Evolutionary conservation across 2,113 vertebrate genomes (phyloP).

Genomic region (Dipodomys stephensi): DNA sequence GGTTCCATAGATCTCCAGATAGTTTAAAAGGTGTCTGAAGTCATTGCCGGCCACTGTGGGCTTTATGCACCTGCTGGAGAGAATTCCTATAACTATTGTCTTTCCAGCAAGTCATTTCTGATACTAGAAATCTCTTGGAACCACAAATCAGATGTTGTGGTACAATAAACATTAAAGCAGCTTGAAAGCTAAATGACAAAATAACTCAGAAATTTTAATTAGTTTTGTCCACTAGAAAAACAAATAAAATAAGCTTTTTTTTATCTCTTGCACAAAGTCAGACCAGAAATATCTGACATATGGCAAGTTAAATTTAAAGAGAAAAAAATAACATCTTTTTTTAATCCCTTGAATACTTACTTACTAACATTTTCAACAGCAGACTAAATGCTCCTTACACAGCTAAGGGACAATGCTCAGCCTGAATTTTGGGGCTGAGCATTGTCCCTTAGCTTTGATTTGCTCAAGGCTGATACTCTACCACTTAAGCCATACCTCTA

Average conservation of each 20-base stretch:
- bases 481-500: too few relatives aligned
- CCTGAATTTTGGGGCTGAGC: too few relatives aligned
- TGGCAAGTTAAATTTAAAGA: neutral
- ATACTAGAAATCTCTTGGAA: slow-evolving; percentile 21
- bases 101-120: neutral
- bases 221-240: neutral
- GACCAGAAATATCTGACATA: neutral
- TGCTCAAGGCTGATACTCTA: too few relatives aligned
- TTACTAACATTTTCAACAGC: too few relatives aligned
- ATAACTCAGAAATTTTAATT: too few relatives aligned
- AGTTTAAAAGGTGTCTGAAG: slow-evolving; percentile 62
- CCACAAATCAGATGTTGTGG: neutral
- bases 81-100: neutral
- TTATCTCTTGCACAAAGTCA: neutral
- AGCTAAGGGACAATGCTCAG: too few relatives aligned
- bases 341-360: too few relatives aligned
- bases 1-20: slow-evolving; percentile 51
- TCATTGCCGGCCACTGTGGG: slow-evolving; percentile 52
- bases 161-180: too few relatives aligned
- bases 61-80: slow-evolving; percentile 26
- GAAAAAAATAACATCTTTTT: neutral
- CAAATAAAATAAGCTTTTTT: neutral
- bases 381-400: too few relatives aligned
- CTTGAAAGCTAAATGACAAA: too few relatives aligned
- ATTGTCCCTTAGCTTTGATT: too few relatives aligned